Conservation (phyloP, 2,888 invertebrate species). For the Leptopilina myrica region DNA sequence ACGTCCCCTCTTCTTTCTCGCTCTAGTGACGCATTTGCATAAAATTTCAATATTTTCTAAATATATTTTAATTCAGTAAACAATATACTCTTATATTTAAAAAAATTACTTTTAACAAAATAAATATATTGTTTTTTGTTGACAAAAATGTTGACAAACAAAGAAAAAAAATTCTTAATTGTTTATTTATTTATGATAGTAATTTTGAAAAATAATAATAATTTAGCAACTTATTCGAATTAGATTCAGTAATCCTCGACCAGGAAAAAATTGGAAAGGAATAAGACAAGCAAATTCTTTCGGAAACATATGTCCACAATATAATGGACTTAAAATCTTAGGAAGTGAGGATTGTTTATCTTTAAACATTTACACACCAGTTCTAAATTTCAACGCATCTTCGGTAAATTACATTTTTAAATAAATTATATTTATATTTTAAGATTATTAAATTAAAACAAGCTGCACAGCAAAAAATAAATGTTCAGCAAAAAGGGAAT, state of each 20-base stretch:
- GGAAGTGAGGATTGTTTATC: constrained; percentile 54
- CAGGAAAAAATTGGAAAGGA: constrained; percentile 46
- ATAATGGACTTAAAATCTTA: background rate
- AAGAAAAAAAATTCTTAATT: too few relatives aligned
- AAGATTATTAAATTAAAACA: background rate
- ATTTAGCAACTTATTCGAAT: constrained; percentile 56
- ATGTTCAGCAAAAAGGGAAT: too few relatives aligned
- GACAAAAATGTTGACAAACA: too few relatives aligned
- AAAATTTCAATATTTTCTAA: too few relatives aligned
- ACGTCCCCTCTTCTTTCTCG: too few relatives aligned
- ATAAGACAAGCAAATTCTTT: constrained; percentile 40
- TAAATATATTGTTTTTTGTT: too few relatives aligned
- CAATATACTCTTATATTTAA: too few relatives aligned
- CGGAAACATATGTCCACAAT: constrained; percentile 44
- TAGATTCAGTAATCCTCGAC: constrained; percentile 41
- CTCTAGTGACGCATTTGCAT: too few relatives aligned
- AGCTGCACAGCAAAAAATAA: too few relatives aligned
- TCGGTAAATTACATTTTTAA: background rate
- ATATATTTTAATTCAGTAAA: too few relatives aligned
- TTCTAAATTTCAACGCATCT: background rate
- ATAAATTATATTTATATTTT: background rate
- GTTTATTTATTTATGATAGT: too few relatives aligned
- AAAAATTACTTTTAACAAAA: too few relatives aligned
- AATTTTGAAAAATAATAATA: constrained; percentile 53
- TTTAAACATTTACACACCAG: constrained; percentile 3